Percentiles rank a stretch among this genome's conserved stretches.
Conservation (phyloP, 1,140 invertebrate genomes). For the Copidosoma floridanum region DNA sequence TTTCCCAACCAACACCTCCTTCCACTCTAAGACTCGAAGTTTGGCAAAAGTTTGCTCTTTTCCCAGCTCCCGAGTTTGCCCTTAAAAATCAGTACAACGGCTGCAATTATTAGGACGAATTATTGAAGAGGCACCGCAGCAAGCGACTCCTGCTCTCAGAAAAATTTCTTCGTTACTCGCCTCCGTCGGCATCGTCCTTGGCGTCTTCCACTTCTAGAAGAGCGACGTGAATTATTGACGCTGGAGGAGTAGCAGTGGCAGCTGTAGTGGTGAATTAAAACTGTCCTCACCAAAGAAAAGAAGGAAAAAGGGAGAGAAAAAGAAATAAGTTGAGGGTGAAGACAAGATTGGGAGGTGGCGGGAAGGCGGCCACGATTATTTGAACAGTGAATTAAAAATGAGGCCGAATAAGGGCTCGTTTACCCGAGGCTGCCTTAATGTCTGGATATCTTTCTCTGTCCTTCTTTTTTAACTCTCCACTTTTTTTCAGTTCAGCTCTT, state of each 20-base stretch:
- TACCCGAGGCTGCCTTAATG: conserved; percentile 44
- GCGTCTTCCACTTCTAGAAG: neutral
- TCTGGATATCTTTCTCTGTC: conserved; percentile 23
- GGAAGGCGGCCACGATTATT: conserved; percentile 47
- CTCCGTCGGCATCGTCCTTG: conserved; percentile 27
- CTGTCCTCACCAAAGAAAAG: conserved; percentile 35
- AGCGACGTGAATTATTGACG: conserved; percentile 49
- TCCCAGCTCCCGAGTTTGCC: conserved; percentile 16
- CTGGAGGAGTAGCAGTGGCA: too few relatives aligned
- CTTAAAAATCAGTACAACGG: conserved; percentile 26
- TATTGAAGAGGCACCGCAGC: conserved; percentile 44
- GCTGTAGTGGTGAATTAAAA: conserved; percentile 55
- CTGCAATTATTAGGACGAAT: conserved; percentile 50
- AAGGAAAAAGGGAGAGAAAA: neutral
- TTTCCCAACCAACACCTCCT: too few relatives aligned
- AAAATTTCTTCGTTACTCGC: too few relatives aligned
- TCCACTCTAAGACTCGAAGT: neutral
- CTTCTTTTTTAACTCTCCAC: neutral
- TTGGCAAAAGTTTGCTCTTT: conserved; percentile 37
- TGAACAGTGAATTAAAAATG: conserved; percentile 55
- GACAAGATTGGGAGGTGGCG: conserved; percentile 31
- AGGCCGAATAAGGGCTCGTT: conserved; percentile 44
- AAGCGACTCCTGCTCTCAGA: too few relatives aligned
- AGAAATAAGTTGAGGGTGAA: conserved; percentile 24
- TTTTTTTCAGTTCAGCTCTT: neutral